Base-by-base conservation (phyloP, 2,797 vertebrate genomes). In the Labroides dimidiatus region DNA sequence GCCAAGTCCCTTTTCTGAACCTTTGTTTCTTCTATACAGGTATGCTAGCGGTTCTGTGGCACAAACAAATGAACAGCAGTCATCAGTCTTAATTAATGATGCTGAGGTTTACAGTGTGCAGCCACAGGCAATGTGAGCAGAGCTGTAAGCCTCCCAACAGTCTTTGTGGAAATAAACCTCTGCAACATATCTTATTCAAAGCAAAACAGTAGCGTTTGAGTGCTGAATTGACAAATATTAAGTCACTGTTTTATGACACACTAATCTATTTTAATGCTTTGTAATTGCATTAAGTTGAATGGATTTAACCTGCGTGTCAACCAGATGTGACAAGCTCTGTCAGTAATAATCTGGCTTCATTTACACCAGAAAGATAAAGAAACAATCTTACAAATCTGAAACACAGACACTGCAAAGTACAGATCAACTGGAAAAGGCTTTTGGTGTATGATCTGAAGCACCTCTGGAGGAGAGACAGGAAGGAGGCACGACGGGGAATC, bases 11-110 rank as follows among this genome's bases (percentile, higher is more conserved):
- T 13, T 64, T 57, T 57, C 39, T 49, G 17, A 73, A 43, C 33
- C 33, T 50, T 67, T 67, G 50, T 61, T 49, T 52, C 54, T 53
- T 50, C 44, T 47, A 49, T 19, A 20, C 4, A 2, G 39, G 19
- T 51, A 45, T 62, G 2, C 2, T 55, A 62, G 21, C 44, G 33
- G 47, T 16, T 48, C 20, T 3, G 0, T 8, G 10, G 14, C 41
- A 75, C 12, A 69, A 64, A 72, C 49, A 48, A 50, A 65, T 23
- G 42, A 64, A 57, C 6, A 64, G 49, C 37, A 60, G 54, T 33
- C 37, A 36, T 47, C 15, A 33, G 42, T 24, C 44, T 41, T 19
- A 59, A 48, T 64, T 57, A 65, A 58, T 44, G 19, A 74, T 24
- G 62, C 56, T 45, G 12, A 37, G 24, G 13, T 4, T 24, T 13